Evolutionary conservation across 2,888 invertebrate genomes (phyloP).

Genomic region (Ametastegia equiseti): DNA sequence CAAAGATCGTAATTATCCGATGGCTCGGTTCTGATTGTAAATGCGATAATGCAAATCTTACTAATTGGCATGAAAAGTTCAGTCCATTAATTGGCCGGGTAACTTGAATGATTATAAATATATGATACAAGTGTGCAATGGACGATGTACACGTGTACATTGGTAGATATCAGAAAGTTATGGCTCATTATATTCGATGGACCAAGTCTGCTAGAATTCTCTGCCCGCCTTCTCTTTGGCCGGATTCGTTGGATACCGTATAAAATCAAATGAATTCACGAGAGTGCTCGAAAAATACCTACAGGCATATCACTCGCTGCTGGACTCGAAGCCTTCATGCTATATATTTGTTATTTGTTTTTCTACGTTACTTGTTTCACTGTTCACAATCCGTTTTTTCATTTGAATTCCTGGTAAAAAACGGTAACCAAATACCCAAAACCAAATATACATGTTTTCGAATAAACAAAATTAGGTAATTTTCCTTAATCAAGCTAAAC

Average conservation of each 20-base stretch:
- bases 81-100: slow-evolving; percentile 12
- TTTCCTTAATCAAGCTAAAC: not conserved
- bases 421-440: not conserved
- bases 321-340: not conserved
- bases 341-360: not conserved
- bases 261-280: slow-evolving; percentile 13
- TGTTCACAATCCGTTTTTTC: not conserved
- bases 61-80: slow-evolving; percentile 31
- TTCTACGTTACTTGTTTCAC: not conserved
- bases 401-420: not conserved
- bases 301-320: not conserved
- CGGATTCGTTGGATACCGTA: not conserved
- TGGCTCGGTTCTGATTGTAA: not conserved
- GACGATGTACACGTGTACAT: not conserved
- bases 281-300: not conserved
- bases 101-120: not conserved
- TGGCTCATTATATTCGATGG: not conserved
- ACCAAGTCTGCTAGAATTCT: not conserved
- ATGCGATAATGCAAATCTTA: slow-evolving; percentile 30
- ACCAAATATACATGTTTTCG: not conserved
- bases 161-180: not conserved
- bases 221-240: not conserved
- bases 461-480: not conserved
- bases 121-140: not conserved
- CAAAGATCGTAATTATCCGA: not conserved